Base-by-base conservation (phyloP, 2,797 vertebrate species). In the Simalia tracyae region DNA sequence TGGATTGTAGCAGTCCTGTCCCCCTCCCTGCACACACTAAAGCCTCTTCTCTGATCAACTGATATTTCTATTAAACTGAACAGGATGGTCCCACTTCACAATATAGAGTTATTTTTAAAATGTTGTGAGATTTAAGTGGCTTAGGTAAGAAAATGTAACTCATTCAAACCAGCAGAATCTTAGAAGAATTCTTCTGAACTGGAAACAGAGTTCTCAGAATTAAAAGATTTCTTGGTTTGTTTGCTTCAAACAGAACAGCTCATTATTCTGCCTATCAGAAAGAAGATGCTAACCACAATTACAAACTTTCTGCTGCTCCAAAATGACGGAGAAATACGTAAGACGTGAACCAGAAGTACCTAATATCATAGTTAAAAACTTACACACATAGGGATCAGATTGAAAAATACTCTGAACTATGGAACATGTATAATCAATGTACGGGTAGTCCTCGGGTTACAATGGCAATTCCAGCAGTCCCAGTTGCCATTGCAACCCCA, bases 121-220 rank as follows among this genome's bases (percentile, higher is more conserved):
- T 31, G 7, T 42, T 76, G 31, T 7, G 76, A 84, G 8, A 90
- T 24, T 17, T 28, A 54, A 22, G 72, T 24, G 60, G 24, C 10
- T 2, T 31, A 72, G 8, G n/a, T 42, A 68, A 86, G 54, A 66
- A 72, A 72, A 72, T 6, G 4, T 56, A 36, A 28, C 17, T 31
- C 24, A 5, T 72, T 91, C 42, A 56, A 12, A 28, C 4, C 31
- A 14, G 59, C 28, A 22, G 7, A 22, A 76, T 9, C 68, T 42
- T 19, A 9, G 4, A 59, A 22, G 5, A 72, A 12, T 60, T 24
- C 4, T 66, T 81, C 0, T 88, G 26, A 64, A n/a, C 9, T 46
- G 0, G 59, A 60, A 90, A 86, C n/a, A 76, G 50, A 0, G 86
- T 66, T 87, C 93, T 0, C 17, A n/a, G 0, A 0, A 60, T 46